Evolutionary conservation across 2,797 vertebrate species (phyloP).

Genomic region (Gallirallus australis): DNA sequence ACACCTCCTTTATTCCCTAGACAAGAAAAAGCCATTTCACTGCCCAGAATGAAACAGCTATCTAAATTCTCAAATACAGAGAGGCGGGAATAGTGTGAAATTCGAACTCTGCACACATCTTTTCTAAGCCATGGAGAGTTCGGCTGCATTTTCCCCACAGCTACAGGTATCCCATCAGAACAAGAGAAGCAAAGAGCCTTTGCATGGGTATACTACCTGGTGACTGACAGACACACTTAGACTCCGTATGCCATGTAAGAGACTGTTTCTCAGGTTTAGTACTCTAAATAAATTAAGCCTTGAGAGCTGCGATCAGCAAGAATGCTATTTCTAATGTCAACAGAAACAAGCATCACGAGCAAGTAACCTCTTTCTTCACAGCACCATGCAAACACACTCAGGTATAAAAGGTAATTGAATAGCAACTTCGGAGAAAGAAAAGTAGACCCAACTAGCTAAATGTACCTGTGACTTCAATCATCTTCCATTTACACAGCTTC

Average conservation of each 20-base stretch:
- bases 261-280: background rate
- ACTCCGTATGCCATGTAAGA: background rate
- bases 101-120: conserved; percentile 25
- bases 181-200: background rate
- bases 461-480: background rate
- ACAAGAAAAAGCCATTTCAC: conserved; percentile 16
- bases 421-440: background rate
- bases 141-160: background rate
- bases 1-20: conserved; percentile 25
- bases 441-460: background rate
- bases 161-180: background rate
- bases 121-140: conserved; percentile 26
- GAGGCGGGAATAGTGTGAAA: background rate
- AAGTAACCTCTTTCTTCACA: background rate
- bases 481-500: background rate
- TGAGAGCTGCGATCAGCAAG: background rate
- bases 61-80: conserved; percentile 14
- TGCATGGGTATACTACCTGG: background rate
- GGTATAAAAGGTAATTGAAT: background rate
- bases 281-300: background rate
- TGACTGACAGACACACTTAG: background rate
- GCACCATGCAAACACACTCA: background rate
- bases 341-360: background rate
- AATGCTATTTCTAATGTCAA: background rate
- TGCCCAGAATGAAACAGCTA: background rate